Conservation (phyloP, 2,797 vertebrate species). For the Neosilurus hyrtlii region DNA sequence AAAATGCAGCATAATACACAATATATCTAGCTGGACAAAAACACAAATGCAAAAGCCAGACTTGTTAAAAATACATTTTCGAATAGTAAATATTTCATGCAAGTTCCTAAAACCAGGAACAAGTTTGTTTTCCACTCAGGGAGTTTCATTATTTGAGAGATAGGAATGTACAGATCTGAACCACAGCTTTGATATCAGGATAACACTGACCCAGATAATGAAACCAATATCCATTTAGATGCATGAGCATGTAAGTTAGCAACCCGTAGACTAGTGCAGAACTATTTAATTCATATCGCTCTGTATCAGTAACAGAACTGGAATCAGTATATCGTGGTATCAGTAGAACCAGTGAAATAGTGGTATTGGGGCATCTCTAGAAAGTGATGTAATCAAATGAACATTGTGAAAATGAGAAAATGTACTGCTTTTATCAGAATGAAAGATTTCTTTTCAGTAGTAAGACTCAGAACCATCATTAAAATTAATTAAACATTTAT, state of each 20-base stretch:
- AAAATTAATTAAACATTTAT: neutral
- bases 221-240: too few relatives aligned
- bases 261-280: too few relatives aligned
- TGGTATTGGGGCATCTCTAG: too few relatives aligned
- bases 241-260: too few relatives aligned
- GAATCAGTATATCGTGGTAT: too few relatives aligned
- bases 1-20: neutral
- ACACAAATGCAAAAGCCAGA: neutral
- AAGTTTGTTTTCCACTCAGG: neutral
- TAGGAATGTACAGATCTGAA: too few relatives aligned
- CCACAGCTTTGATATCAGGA: too few relatives aligned
- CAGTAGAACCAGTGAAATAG: too few relatives aligned
- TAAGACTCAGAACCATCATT: neutral
- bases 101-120: neutral
- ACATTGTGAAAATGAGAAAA: neutral
- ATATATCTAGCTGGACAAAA: neutral
- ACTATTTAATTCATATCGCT: too few relatives aligned
- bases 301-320: too few relatives aligned
- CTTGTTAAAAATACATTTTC: neutral
- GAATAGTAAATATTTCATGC: neutral
- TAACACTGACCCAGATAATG: too few relatives aligned
- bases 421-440: neutral
- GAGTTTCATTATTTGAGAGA: neutral
- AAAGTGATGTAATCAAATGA: neutral
- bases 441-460: neutral